Percentiles rank a stretch among this genome's conserved stretches.
Conservation (phyloP, 2,888 invertebrate genomes). For the Trisateles emortualis region DNA sequence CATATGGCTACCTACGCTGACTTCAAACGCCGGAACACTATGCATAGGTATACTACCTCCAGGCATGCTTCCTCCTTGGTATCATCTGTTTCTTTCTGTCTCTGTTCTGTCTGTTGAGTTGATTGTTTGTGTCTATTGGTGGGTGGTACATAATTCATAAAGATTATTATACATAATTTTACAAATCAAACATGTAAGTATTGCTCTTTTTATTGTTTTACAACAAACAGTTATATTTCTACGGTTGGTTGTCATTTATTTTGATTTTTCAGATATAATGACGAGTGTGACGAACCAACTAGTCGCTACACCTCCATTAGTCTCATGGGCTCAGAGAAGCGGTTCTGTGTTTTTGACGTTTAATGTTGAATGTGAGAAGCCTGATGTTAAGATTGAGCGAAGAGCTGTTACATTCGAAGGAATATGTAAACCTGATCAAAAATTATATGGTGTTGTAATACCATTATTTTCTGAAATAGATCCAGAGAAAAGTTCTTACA, state of each 20-base stretch:
- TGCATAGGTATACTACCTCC: too few relatives aligned
- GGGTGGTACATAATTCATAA: too few relatives aligned
- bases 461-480: slow-evolving; percentile 94
- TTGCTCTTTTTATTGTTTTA: too few relatives aligned
- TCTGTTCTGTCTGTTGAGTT: too few relatives aligned
- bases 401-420: slow-evolving; percentile 93
- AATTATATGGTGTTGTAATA: slow-evolving; percentile 94
- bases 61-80: too few relatives aligned
- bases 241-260: not conserved
- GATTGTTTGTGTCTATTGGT: too few relatives aligned
- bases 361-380: slow-evolving; percentile 94
- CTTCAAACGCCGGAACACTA: too few relatives aligned
- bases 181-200: too few relatives aligned
- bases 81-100: too few relatives aligned
- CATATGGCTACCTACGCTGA: too few relatives aligned
- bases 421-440: slow-evolving; percentile 93
- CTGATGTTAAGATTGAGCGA: slow-evolving; percentile 91
- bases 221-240: too few relatives aligned
- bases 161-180: too few relatives aligned
- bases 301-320: slow-evolving; percentile 88
- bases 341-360: slow-evolving; percentile 93
- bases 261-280: slow-evolving; percentile 57
- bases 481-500: slow-evolving; percentile 91
- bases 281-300: slow-evolving; percentile 61
- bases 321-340: slow-evolving; percentile 97